Conservation (phyloP, 2,113 vertebrate species). For the Aegotheles bennettii region DNA sequence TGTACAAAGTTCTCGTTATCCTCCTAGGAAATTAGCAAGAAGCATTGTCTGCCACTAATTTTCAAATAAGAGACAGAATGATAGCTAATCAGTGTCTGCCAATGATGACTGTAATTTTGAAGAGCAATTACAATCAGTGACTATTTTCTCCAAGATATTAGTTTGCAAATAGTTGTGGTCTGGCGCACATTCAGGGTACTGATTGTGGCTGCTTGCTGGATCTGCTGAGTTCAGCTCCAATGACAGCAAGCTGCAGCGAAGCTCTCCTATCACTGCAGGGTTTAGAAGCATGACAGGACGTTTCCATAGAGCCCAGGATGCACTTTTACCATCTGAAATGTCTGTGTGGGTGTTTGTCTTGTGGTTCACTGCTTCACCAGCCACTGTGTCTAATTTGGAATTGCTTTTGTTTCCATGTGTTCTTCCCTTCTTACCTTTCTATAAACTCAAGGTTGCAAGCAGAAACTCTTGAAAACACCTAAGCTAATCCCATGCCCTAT, state of each 20-base stretch:
- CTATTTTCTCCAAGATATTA: slow-evolving; percentile 9
- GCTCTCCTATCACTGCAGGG: background rate
- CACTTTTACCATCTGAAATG: background rate
- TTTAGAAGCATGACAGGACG: background rate
- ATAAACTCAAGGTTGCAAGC: background rate
- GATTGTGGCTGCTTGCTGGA: background rate
- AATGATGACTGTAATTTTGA: background rate
- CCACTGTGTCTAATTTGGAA: background rate
- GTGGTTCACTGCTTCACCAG: background rate
- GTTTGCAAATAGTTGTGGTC: background rate
- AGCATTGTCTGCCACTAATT: background rate
- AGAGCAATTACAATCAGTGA: background rate
- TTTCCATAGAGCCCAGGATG: background rate
- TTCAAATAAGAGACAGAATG: background rate
- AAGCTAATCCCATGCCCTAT: background rate
- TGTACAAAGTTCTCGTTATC: background rate
- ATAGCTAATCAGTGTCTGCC: slow-evolving; percentile 16
- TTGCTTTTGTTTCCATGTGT: background rate
- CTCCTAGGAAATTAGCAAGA: background rate
- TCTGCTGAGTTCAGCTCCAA: background rate
- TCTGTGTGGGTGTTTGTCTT: background rate
- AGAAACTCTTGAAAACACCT: background rate
- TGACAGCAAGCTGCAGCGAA: background rate
- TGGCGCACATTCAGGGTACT: background rate
- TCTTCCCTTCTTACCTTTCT: background rate